phyloP scores from a whole-genome alignment of 2,888 invertebrate species.

The Spatulosminthurus flaviceps region DNA sequence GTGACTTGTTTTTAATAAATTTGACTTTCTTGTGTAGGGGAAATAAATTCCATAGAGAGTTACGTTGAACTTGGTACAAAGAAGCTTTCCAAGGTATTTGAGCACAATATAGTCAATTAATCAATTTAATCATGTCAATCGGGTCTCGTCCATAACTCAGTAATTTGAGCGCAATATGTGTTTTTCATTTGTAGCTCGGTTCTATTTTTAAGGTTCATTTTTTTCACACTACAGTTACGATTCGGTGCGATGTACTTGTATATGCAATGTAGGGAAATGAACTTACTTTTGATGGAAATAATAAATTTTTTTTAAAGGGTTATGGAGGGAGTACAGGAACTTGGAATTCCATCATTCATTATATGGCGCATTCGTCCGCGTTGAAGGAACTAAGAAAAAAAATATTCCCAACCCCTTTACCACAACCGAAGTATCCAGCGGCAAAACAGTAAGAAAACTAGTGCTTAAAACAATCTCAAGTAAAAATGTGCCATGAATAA shows the following conservation, averaged over 20 bases:
- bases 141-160: too few species aligned
- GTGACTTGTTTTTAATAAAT: background rate
- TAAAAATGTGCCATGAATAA: too few species aligned
- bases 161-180: too few species aligned
- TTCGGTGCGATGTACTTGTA: background rate
- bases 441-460: slow-evolving; percentile 64
- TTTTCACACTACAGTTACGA: background rate
- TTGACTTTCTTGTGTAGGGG: slow-evolving; percentile 68
- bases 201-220: too few species aligned
- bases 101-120: too few species aligned
- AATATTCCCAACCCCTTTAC: slow-evolving; percentile 75
- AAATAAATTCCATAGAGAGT: slow-evolving; percentile 76
- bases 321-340: slow-evolving; percentile 81
- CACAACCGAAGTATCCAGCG: slow-evolving; percentile 69
- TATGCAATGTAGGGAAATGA: background rate
- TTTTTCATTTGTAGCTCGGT: too few species aligned
- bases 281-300: background rate
- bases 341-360: slow-evolving; percentile 86
- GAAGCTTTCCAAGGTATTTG: background rate
- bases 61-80: slow-evolving; percentile 69
- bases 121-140: too few species aligned
- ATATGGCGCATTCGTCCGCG: slow-evolving; percentile 74
- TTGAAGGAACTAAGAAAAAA: slow-evolving; percentile 74
- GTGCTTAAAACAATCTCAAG: background rate
- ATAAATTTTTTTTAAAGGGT: background rate